A percentile compares a stretch with the other conserved stretches of the same genome.
phyloP scores from a whole-genome alignment of 64 coral and sea anemone genomes.

The Montipora foliosa region DNA sequence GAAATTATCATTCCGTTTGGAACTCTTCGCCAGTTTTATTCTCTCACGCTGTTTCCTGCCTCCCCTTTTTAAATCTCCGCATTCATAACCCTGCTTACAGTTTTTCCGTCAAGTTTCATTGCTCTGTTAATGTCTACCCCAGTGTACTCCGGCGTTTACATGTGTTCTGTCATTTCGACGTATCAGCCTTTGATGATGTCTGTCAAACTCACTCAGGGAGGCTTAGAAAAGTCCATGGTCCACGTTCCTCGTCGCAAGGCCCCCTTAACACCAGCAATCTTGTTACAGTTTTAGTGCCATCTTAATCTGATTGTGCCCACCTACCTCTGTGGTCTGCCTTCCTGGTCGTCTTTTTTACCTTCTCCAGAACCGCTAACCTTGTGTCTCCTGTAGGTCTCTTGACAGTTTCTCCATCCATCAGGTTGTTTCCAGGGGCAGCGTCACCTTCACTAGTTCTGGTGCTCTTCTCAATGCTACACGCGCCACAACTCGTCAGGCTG shows the following conservation, averaged over 20 bases:
- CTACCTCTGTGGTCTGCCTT: background rate
- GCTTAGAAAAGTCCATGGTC: background rate
- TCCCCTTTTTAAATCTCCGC: too few relatives aligned
- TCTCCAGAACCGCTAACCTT: slow-evolving; percentile 11
- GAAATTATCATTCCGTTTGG: background rate
- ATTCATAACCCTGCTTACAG: too few relatives aligned
- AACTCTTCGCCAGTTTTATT: background rate
- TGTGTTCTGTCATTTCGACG: background rate
- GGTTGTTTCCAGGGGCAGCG: background rate
- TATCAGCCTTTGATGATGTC: slow-evolving; percentile 6
- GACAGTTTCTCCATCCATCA: background rate
- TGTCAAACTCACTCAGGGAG: background rate
- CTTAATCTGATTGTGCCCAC: slow-evolving; percentile 17
- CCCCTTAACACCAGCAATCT: background rate
- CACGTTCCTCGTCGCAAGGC: slow-evolving; percentile 5
- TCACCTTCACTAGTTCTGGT: background rate
- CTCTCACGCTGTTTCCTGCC: background rate
- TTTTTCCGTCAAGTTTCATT: too few relatives aligned
- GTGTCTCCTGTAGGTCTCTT: background rate
- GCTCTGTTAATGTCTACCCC: too few relatives aligned
- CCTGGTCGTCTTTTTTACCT: background rate
- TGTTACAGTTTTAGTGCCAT: slow-evolving; percentile 8
- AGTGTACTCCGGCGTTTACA: too few relatives aligned
- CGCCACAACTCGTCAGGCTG: background rate
- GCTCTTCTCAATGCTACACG: background rate